Conservation (phyloP, 2,888 invertebrate species). For the Microchrysa polita region DNA sequence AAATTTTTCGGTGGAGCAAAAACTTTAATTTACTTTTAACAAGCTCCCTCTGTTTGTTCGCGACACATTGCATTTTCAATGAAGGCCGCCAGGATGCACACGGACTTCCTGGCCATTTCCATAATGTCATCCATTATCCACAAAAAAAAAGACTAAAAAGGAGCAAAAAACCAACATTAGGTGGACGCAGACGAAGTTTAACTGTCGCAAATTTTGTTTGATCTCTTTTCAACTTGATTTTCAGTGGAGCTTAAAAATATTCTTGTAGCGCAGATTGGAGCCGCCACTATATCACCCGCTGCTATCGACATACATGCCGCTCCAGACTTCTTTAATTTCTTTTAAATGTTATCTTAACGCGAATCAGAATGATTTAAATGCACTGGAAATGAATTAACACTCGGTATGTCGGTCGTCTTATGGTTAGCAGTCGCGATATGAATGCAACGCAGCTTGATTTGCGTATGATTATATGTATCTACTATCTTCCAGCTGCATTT, state of each 20-base stretch:
- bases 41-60: conserved; percentile 34
- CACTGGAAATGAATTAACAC: conserved; percentile 34
- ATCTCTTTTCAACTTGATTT: neutral
- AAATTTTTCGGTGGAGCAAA: conserved; percentile 10
- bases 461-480: neutral
- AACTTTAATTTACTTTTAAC: conserved; percentile 45
- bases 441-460: neutral
- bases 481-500: neutral
- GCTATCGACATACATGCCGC: conserved; percentile 13
- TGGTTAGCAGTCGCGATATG: conserved; percentile 7
- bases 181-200: no score
- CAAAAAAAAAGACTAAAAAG: neutral
- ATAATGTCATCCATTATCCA: conserved; percentile 3
- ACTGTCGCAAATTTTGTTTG: neutral
- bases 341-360: conserved; percentile 32
- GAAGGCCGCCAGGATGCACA: conserved; percentile 2
- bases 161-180: neutral
- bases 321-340: conserved; percentile 31
- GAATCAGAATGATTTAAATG: conserved; percentile 42
- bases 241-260: neutral
- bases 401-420: conserved; percentile 20
- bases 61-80: neutral
- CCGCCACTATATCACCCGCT: no score
- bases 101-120: conserved; percentile 1
- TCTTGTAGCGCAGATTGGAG: no score